These are phyloP conservation scores for Hypolimnas misippus DNA, from an alignment of 2,888 invertebrate species.

Conservation along the genomic window DNA sequence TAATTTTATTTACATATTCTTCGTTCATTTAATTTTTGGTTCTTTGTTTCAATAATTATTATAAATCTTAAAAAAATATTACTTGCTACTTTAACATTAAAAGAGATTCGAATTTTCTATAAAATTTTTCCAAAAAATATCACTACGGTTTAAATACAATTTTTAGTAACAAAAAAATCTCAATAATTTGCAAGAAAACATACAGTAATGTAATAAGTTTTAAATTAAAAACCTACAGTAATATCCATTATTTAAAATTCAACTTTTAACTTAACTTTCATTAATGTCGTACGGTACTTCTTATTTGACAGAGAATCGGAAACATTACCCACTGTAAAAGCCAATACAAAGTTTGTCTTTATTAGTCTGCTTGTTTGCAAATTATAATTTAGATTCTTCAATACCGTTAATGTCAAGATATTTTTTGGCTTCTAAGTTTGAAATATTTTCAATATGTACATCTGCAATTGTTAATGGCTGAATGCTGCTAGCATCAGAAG, in stretches of 20 bases:
- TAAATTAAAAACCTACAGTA: no score
- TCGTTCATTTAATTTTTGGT: neutral
- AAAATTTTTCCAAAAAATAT: constrained; percentile 11
- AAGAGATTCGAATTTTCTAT: constrained; percentile 37
- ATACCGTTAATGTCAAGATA: constrained; percentile 52
- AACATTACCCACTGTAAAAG: no score
- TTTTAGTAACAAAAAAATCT: neutral
- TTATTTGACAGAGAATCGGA: no score
- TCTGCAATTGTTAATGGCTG: constrained; percentile 71
- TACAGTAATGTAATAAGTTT: no score
- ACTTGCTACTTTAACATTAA: constrained; percentile 26
- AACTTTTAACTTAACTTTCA: no score
- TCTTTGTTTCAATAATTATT: neutral
- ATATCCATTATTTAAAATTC: no score
- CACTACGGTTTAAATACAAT: neutral
- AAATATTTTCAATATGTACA: constrained; percentile 60
- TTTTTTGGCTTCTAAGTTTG: constrained; percentile 50
- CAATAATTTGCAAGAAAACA: neutral
- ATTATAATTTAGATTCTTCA: constrained; percentile 74
- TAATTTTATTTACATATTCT: constrained; percentile 10
- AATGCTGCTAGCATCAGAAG: constrained; percentile 57
- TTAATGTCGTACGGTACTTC: no score
- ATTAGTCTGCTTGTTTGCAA: neutral
- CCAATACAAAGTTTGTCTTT: no score
- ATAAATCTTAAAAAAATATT: constrained; percentile 22